Evolutionary conservation across 2,797 vertebrate species (phyloP).

Genomic region (Botia almorhae): DNA sequence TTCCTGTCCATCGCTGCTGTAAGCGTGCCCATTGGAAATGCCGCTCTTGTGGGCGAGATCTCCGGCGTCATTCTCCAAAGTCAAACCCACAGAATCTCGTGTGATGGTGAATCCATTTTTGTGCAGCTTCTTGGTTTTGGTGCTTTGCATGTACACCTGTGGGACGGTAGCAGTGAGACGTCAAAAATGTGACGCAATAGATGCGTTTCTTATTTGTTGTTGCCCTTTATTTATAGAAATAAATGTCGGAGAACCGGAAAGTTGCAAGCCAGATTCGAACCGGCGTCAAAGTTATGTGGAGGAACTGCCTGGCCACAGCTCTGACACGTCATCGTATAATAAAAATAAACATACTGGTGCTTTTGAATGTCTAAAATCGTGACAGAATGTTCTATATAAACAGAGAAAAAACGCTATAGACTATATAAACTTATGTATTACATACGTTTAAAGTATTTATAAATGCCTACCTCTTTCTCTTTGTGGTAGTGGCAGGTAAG

Average conservation of each 20-base stretch:
- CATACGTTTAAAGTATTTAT: background rate
- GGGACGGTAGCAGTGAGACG: slow-evolving; percentile 4
- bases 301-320: no score
- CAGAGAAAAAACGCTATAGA: background rate
- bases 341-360: no score
- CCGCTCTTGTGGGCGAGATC: slow-evolving; percentile 60
- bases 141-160: slow-evolving; percentile 80
- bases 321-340: no score
- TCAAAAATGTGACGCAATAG: background rate
- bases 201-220: background rate
- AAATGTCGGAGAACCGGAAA: no score
- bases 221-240: no score
- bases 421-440: no score
- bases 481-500: slow-evolving; percentile 85
- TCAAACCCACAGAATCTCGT: slow-evolving; percentile 69
- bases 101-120: slow-evolving; percentile 67
- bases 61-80: slow-evolving; percentile 64
- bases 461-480: slow-evolving; percentile 74
- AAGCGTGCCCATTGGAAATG: slow-evolving; percentile 61
- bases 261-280: no score
- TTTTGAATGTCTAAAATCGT: no score
- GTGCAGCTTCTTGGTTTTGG: slow-evolving; percentile 68
- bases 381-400: background rate
- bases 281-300: no score
- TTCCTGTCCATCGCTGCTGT: slow-evolving; percentile 62